A percentile compares a stretch with the other conserved stretches of the same genome.
Conservation (phyloP, 53 echinoderm and acorn worm genomes). For the Temnopleurus reevesii region DNA sequence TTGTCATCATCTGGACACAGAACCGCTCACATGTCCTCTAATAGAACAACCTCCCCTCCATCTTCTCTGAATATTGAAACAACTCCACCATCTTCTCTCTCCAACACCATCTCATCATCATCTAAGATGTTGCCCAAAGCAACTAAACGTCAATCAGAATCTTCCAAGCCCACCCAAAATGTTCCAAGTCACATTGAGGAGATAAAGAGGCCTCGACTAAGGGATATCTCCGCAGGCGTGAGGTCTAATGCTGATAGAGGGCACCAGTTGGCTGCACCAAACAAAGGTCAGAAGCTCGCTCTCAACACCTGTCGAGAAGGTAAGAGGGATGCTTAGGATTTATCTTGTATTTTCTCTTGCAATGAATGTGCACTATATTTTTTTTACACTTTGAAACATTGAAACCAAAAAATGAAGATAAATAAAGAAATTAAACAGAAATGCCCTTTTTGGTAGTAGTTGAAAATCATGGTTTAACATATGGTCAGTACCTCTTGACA, state of each 20-base stretch:
- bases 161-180: background rate
- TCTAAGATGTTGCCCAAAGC: background rate
- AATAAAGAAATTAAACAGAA: no score
- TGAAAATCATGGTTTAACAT: no score
- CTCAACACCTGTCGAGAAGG: background rate
- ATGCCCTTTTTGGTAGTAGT: no score
- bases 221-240: constrained; percentile 32
- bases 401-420: no score
- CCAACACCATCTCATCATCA: background rate
- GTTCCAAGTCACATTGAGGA: background rate
- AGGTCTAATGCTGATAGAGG: background rate
- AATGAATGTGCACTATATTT: no score
- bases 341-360: no score
- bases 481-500: no score
- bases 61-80: background rate
- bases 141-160: background rate
- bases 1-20: background rate
- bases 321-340: no score
- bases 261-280: background rate
- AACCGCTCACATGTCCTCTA: background rate
- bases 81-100: background rate
- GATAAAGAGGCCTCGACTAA: constrained; percentile 26
- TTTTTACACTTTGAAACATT: no score
- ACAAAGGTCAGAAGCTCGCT: background rate
- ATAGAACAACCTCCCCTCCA: background rate